These are phyloP conservation scores for Megaceryle torquata DNA, from an alignment of 2,113 vertebrate species.

Conservation along the genomic window DNA sequence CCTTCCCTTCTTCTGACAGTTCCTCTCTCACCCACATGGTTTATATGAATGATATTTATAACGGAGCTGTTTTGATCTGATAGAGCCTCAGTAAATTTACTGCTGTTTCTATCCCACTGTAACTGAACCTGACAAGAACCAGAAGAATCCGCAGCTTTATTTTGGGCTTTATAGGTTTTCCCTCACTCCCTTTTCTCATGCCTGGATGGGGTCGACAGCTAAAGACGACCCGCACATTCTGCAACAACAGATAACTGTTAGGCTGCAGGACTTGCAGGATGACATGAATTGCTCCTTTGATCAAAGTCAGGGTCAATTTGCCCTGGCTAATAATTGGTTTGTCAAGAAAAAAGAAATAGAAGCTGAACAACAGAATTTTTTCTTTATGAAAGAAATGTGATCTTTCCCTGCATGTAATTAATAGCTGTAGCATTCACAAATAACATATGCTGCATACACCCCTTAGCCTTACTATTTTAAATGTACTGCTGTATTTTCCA, in stretches of 20 bases:
- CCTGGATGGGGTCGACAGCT: neutral
- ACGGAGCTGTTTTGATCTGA: constrained; percentile 51
- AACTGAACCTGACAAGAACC: constrained; percentile 57
- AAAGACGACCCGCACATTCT: neutral
- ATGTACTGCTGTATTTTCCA: neutral
- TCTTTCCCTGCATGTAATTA: neutral
- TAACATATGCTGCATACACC: neutral
- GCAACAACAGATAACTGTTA: neutral
- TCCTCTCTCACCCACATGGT: constrained; percentile 6
- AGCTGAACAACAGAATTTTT: neutral
- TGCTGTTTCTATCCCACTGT: constrained; percentile 20
- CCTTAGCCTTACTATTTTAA: neutral
- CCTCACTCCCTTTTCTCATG: constrained; percentile 36
- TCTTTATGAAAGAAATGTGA: neutral
- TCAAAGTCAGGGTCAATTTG: constrained; percentile 20
- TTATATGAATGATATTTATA: constrained; percentile 52
- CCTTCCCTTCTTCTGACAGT: constrained; percentile 16
- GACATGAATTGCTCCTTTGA: constrained; percentile 38
- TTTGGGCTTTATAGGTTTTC: constrained; percentile 42
- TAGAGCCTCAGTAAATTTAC: constrained; percentile 51
- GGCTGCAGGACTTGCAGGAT: neutral
- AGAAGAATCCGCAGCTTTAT: constrained; percentile 40
- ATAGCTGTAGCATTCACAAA: neutral
- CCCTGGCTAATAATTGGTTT: neutral
- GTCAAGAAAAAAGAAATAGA: neutral